These are phyloP conservation scores for Tiaroga cobitis DNA, from an alignment of 2,797 vertebrate species.

Conservation along the genomic window DNA sequence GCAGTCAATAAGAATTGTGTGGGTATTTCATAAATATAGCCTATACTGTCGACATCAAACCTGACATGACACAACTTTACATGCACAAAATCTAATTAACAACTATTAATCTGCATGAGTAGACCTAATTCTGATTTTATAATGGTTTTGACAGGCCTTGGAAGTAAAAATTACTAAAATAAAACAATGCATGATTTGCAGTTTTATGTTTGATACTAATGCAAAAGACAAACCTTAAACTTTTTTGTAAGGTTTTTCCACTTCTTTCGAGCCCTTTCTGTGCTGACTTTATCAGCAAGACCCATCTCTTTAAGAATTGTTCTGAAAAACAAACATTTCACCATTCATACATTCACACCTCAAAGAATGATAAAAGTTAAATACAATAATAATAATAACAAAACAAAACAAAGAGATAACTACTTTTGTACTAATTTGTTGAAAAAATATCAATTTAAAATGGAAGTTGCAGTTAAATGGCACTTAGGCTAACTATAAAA, in stretches of 20 bases:
- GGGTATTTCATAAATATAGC: not conserved
- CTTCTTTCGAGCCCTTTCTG: not conserved
- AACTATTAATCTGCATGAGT: not conserved
- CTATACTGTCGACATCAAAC: not conserved
- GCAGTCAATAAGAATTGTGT: not conserved
- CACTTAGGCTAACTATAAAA: not conserved
- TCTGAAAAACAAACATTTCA: not conserved
- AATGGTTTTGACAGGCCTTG: not conserved
- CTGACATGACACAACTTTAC: not conserved
- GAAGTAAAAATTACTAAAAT: not conserved
- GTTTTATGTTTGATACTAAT: not conserved
- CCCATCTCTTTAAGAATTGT: not conserved
- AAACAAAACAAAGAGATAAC: not conserved
- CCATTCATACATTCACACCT: not conserved
- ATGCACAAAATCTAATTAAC: not conserved
- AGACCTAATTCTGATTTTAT: not conserved
- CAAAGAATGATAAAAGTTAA: not conserved
- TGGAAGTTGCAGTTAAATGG: not conserved
- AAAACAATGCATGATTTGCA: not conserved
- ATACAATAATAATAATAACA: no score
- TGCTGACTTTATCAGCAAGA: not conserved
- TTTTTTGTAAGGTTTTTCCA: not conserved
- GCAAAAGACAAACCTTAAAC: not conserved
- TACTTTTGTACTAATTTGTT: not conserved
- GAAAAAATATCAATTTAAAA: not conserved